These are phyloP conservation scores for Tinea trinotella DNA, from an alignment of 2,888 invertebrate genomes.

Conservation along the genomic window DNA sequence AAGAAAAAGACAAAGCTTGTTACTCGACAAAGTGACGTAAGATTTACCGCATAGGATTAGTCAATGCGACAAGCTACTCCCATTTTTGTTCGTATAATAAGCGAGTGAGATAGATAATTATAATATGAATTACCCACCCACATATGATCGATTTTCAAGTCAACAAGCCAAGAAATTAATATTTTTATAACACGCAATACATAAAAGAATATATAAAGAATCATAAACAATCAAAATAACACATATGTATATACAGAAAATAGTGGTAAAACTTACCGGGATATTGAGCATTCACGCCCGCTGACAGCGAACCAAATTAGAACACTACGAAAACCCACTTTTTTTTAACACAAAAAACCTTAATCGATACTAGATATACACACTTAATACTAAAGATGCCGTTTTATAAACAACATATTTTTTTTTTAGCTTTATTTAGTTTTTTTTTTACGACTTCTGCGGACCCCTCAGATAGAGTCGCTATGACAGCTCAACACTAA, in stretches of 20 bases:
- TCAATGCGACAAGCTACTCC: constrained; percentile 7
- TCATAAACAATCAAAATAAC: constrained; percentile 32
- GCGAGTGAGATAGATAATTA: constrained; percentile 9
- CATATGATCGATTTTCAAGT: constrained; percentile 67
- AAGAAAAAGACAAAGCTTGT: constrained; percentile 40
- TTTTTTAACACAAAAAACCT: constrained; percentile 1
- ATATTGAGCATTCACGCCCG: constrained; percentile 47
- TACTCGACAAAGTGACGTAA: constrained; percentile 32
- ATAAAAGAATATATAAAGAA: constrained; percentile 3
- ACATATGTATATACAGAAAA: constrained; percentile 27
- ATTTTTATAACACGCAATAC: not conserved
- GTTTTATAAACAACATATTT: constrained; percentile 3
- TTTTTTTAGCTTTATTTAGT: constrained; percentile 1
- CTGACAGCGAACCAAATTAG: constrained; percentile 64
- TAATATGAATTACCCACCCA: constrained; percentile 60
- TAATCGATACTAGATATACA: not conserved
- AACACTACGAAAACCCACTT: constrained; percentile 23
- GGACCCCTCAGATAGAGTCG: constrained; percentile 45
- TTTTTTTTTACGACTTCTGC: not conserved
- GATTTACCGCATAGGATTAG: constrained; percentile 10
- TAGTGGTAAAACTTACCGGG: constrained; percentile 46
- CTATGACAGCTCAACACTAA: constrained; percentile 63
- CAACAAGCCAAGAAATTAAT: constrained; percentile 17
- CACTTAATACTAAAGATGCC: not conserved
- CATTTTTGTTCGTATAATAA: constrained; percentile 16